These are phyloP conservation scores for Ectemnius lituratus DNA, from an alignment of 2,888 invertebrate species.

Conservation along the genomic window DNA sequence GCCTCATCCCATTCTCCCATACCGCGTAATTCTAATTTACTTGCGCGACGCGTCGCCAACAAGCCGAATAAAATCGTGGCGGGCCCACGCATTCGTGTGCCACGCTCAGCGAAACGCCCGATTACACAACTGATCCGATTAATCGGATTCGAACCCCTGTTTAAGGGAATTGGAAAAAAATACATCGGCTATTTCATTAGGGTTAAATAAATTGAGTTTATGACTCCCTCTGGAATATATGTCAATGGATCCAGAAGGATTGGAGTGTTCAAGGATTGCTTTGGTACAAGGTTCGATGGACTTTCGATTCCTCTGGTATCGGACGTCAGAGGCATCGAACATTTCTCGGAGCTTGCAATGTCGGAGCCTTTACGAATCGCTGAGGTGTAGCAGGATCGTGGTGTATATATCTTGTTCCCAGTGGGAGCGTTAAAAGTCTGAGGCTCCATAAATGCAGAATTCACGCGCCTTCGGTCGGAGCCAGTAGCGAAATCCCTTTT, in stretches of 20 bases:
- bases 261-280: too few species aligned
- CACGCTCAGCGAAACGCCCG: conserved; percentile 27
- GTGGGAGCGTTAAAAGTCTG: neutral
- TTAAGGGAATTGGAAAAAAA: neutral
- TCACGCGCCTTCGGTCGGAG: conserved; percentile 8
- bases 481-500: conserved; percentile 6
- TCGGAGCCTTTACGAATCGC: too few species aligned
- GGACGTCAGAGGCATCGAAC: too few species aligned
- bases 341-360: too few species aligned
- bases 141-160: neutral
- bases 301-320: too few species aligned
- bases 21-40: conserved; percentile 48
- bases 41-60: conserved; percentile 39
- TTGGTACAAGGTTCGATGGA: too few species aligned
- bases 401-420: neutral
- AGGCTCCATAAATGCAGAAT: conserved; percentile 14
- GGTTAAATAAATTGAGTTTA: too few species aligned
- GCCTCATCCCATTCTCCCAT: conserved; percentile 38
- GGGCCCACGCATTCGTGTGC: too few species aligned
- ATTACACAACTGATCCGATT: conserved; percentile 8
- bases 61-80: conserved; percentile 41
- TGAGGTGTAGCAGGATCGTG: neutral
- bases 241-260: too few species aligned
- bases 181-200: too few species aligned
- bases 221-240: too few species aligned